phyloP scores from a whole-genome alignment of 2,888 invertebrate species.

The Hipparchia sbordonii region DNA sequence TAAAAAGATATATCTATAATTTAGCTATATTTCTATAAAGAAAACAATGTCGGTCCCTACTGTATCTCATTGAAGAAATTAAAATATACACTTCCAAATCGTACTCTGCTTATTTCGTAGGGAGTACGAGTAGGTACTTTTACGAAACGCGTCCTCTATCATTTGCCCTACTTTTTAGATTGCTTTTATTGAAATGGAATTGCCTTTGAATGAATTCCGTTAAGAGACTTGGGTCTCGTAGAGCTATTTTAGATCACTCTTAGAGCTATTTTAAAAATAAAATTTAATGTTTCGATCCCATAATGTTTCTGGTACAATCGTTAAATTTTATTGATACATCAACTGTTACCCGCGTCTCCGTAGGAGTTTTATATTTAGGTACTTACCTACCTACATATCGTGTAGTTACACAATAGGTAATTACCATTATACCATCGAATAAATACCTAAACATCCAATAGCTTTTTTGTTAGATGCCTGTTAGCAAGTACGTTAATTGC shows the following conservation, averaged over 20 bases:
- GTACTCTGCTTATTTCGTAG: slow-evolving; percentile 14
- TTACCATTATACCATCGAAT: too few relatives aligned
- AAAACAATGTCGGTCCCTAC: neutral
- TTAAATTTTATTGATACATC: slow-evolving; percentile 30
- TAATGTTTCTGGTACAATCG: slow-evolving; percentile 27
- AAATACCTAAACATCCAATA: too few relatives aligned
- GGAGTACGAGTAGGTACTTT: slow-evolving; percentile 31
- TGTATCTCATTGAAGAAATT: neutral
- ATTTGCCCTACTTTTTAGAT: slow-evolving; percentile 66
- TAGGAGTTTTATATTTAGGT: neutral
- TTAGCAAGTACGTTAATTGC: too few relatives aligned
- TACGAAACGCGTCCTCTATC: slow-evolving; percentile 50
- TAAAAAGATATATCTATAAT: too few relatives aligned
- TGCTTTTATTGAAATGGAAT: slow-evolving; percentile 67
- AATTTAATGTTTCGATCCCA: slow-evolving; percentile 30
- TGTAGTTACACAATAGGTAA: too few relatives aligned
- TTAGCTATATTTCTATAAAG: too few relatives aligned
- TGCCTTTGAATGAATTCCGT: slow-evolving; percentile 53
- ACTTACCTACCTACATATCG: neutral
- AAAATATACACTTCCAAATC: slow-evolving; percentile 5
- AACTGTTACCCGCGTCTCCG: slow-evolving; percentile 2
- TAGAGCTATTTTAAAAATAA: slow-evolving; percentile 34
- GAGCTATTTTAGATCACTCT: slow-evolving; percentile 37
- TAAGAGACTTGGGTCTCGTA: slow-evolving; percentile 37
- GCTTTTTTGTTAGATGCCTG: too few relatives aligned